Base-by-base conservation (phyloP, 1,140 invertebrate species). In the Drosophila tropicalis region DNA sequence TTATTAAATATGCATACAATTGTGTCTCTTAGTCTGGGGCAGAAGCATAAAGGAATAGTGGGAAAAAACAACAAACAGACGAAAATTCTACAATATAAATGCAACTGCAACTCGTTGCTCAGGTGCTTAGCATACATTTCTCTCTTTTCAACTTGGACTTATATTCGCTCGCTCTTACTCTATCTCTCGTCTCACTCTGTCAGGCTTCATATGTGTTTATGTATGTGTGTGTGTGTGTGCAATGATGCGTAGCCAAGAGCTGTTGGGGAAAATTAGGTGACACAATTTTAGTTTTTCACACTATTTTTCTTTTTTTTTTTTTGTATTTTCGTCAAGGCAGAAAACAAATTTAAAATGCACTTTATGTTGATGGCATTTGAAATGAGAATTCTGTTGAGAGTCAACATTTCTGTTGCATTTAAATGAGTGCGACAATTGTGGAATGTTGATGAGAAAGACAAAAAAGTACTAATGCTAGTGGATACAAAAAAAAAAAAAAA, bases 1-100 rank as follows among this genome's bases (percentile, higher is more conserved):
- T 86, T 86, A 87, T 86, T 82, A 83, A 89, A 86, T 86, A 87
- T 80, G 83, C 76, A 86, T 71, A 73, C 83, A 89, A 86, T 86
- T 87, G 81, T 79, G 56, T 66, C 58, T 41, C 72, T 76, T 66
- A 60, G 73, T 10, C 55, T 32, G 60, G 47, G 34, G 47, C 15
- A 41, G 41, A 62, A 47, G 54, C 44, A 67, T 54, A 67, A 51
- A 51, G 55, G 67, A 75, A 74, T 61, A 64, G 39, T 22, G 58
- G 25, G 64, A 44, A 63, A 81, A 57, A 39, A 19, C 32, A 64
- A 68, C 56, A 58, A 66, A 19, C 44, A 51, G 44, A 51, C 44
- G 17, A 51, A 51, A 22, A 22, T 51, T 51, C 17, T 51, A n/a
- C 44, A 51, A 51, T 22, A 51, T 51, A 60, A 65, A 72, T 74